These are phyloP conservation scores for Drosophila willistoni DNA, from an alignment of 1,140 invertebrate species.

Conservation along the genomic window DNA sequence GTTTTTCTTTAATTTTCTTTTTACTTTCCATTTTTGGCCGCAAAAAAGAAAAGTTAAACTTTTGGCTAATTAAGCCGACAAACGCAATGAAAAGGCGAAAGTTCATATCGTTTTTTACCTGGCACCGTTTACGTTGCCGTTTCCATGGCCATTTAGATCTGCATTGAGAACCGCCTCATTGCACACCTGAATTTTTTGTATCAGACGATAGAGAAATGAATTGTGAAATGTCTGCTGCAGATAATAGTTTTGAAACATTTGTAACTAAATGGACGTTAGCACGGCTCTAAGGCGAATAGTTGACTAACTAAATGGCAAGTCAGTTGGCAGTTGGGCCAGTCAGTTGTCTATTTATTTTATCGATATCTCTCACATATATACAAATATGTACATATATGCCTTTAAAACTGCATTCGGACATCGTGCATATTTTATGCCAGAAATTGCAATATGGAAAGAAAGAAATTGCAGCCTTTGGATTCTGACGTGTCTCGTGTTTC, in stretches of 20 bases:
- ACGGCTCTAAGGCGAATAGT: constrained; percentile 34
- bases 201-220: constrained; percentile 64
- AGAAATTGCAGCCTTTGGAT: constrained; percentile 17
- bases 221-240: constrained; percentile 62
- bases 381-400: constrained; percentile 28
- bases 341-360: constrained; percentile 66
- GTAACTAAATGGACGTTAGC: constrained; percentile 40
- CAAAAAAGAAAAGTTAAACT: constrained; percentile 52
- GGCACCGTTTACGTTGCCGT: constrained; percentile 50
- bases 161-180: constrained; percentile 53
- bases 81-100: constrained; percentile 36
- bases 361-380: constrained; percentile 42
- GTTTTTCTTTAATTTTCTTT: constrained; percentile 45
- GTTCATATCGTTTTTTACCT: constrained; percentile 26
- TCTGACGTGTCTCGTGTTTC: constrained; percentile 69
- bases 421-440: constrained; percentile 72
- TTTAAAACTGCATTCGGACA: constrained; percentile 69
- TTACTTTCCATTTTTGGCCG: constrained; percentile 39
- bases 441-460: constrained; percentile 41
- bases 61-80: constrained; percentile 56
- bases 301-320: constrained; percentile 58
- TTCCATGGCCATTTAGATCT: constrained; percentile 18
- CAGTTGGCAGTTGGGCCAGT: neutral
- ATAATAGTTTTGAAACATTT: constrained; percentile 71
- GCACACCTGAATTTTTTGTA: constrained; percentile 72